Conservation (phyloP, 2,113 vertebrate species). For the Xiphophorus couchianus region DNA sequence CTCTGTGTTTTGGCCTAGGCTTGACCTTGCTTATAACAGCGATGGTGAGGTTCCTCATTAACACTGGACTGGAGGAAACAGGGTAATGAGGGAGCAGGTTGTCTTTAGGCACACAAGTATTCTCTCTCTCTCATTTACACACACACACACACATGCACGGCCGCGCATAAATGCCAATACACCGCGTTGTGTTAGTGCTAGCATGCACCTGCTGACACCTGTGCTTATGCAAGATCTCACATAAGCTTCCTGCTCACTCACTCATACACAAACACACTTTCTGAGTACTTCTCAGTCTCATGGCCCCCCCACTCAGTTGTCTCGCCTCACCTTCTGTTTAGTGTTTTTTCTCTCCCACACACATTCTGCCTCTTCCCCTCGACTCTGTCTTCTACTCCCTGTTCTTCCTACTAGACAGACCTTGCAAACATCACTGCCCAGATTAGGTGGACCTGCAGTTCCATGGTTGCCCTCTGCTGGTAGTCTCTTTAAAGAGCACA, state of each 20-base stretch:
- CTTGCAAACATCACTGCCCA: constrained; percentile 67
- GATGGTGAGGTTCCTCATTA: constrained; percentile 81
- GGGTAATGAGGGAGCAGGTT: constrained; percentile 80
- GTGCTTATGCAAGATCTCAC: constrained; percentile 68
- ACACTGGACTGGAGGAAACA: constrained; percentile 77
- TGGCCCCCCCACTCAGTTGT: constrained; percentile 75
- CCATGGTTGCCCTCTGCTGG: constrained; percentile 68
- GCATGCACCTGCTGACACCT: constrained; percentile 74
- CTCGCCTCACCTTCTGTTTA: constrained; percentile 77
- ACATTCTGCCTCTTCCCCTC: constrained; percentile 69
- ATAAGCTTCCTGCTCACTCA: constrained; percentile 46
- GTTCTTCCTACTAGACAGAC: constrained; percentile 71
- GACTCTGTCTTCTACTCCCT: constrained; percentile 67
- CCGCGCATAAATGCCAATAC: constrained; percentile 63
- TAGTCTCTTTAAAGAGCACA: constrained; percentile 10
- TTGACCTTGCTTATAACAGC: constrained; percentile 80
- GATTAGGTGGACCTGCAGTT: constrained; percentile 42
- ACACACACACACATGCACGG: constrained; percentile 17
- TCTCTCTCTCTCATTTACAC: no score
- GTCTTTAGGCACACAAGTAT: constrained; percentile 64
- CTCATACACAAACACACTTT: constrained; percentile 8
- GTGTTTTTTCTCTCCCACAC: constrained; percentile 74
- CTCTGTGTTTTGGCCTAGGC: constrained; percentile 69
- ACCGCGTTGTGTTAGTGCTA: constrained; percentile 59
- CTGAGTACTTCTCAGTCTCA: constrained; percentile 69